A percentile compares a stretch with the other conserved stretches of the same genome.
phyloP scores from a whole-genome alignment of 2,113 vertebrate genomes.

The Ornithorhynchus anatinus region DNA sequence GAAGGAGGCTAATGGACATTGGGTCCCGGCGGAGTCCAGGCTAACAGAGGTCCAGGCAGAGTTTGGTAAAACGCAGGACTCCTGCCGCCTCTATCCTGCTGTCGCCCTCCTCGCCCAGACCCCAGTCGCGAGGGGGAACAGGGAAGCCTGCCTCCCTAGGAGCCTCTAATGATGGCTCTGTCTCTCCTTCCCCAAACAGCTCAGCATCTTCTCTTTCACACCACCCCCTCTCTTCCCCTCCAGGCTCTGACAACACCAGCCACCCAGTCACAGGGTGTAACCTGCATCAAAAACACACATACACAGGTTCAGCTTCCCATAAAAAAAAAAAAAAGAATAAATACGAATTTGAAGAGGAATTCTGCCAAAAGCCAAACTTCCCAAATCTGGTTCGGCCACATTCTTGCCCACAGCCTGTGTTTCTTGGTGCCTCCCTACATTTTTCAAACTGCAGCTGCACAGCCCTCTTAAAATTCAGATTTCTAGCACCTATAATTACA shows the following conservation, averaged over 20 bases:
- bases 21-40: background rate
- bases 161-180: constrained; percentile 20
- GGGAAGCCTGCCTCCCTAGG: background rate
- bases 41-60: background rate
- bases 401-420: constrained; percentile 74
- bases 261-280: constrained; percentile 52
- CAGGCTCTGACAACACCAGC: constrained; percentile 45
- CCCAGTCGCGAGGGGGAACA: background rate
- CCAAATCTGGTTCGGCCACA: constrained; percentile 75
- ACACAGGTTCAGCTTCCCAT: constrained; percentile 61
- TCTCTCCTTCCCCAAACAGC: constrained; percentile 26
- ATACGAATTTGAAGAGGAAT: constrained; percentile 71
- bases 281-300: constrained; percentile 43
- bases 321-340: constrained; percentile 56
- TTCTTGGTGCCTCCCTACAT: constrained; percentile 72
- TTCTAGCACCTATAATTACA: constrained; percentile 82
- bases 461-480: constrained; percentile 75
- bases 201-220: background rate
- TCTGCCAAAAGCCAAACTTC: constrained; percentile 69
- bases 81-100: no score
- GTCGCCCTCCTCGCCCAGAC: background rate
- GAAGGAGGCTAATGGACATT: background rate
- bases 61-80: background rate
- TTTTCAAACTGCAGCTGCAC: constrained; percentile 72
- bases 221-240: background rate